Percentiles rank a stretch among this genome's conserved stretches.
Evolutionary conservation across 2,888 invertebrate species (phyloP).

Genomic region (Lamellibrachia satsuma): DNA sequence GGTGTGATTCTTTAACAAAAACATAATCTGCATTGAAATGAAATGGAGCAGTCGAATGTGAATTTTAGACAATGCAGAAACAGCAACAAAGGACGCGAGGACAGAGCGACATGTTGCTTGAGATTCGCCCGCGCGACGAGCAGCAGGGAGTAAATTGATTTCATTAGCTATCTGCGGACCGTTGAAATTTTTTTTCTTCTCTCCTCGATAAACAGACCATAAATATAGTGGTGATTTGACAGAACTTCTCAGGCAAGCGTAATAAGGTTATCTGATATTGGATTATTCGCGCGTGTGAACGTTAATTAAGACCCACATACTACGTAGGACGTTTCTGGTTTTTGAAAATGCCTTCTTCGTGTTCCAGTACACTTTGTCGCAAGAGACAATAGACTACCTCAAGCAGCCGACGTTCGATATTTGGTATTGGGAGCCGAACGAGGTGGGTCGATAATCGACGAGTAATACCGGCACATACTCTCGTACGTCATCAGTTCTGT

Average conservation of each 20-base stretch:
- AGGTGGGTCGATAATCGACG: conserved; percentile 50
- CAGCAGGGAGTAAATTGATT: neutral
- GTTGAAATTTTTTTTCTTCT: neutral
- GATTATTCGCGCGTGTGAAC: neutral
- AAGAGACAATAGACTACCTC: conserved; percentile 65
- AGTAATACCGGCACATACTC: neutral
- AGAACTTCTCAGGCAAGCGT: neutral
- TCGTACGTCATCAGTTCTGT: too few species aligned
- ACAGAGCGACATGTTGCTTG: neutral
- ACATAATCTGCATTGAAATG: neutral
- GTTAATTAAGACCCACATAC: neutral
- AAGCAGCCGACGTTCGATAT: conserved; percentile 67
- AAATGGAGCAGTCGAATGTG: neutral
- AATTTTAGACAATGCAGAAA: neutral
- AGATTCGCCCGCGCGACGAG: neutral
- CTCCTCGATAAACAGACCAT: neutral
- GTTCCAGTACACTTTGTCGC: conserved; percentile 63
- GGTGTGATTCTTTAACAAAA: neutral
- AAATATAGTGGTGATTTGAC: neutral
- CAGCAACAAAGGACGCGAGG: too few species aligned
- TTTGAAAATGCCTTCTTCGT: neutral
- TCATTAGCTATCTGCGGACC: neutral
- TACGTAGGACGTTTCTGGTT: neutral
- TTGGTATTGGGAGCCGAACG: conserved; percentile 68
- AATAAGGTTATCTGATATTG: neutral